Evolutionary conservation across 2,888 invertebrate genomes (phyloP).

Genomic region (Campoplex nolae): DNA sequence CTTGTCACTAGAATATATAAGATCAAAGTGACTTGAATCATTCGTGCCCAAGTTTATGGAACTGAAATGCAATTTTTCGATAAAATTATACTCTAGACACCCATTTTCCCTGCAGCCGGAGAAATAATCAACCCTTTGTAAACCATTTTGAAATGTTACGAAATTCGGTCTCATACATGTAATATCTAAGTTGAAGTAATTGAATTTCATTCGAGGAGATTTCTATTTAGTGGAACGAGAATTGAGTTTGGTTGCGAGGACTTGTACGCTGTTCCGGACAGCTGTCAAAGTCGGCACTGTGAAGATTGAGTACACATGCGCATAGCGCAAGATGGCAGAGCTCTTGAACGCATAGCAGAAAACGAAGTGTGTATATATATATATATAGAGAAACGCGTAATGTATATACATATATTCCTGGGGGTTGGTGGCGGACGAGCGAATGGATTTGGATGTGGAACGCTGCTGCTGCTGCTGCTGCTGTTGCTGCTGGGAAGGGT

Average conservation of each 20-base stretch:
- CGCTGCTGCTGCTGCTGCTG: constrained; percentile 68
- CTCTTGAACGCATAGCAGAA: constrained; percentile 51
- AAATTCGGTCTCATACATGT: neutral
- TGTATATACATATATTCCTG: constrained; percentile 58
- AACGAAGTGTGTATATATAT: constrained; percentile 45
- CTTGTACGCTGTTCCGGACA: constrained; percentile 76
- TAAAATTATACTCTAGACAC: neutral
- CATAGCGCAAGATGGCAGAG: constrained; percentile 78
- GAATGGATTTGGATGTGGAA: constrained; percentile 80
- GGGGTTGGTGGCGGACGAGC: constrained; percentile 75
- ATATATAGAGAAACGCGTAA: constrained; percentile 35
- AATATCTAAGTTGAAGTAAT: constrained; percentile 18
- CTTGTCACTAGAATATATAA: too few relatives aligned
- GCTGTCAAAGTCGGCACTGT: constrained; percentile 80
- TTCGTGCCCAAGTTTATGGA: too few relatives aligned
- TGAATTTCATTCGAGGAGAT: constrained; percentile 39
- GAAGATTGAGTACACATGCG: constrained; percentile 79
- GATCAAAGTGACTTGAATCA: too few relatives aligned
- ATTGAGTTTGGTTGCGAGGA: constrained; percentile 48
- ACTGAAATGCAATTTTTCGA: too few relatives aligned
- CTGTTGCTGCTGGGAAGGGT: constrained; percentile 65
- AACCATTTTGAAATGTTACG: constrained; percentile 1
- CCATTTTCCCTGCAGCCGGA: neutral
- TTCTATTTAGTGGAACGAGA: constrained; percentile 45
- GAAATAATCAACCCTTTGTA: neutral